phyloP scores from a whole-genome alignment of 2,797 vertebrate species.

The Todus mexicanus region DNA sequence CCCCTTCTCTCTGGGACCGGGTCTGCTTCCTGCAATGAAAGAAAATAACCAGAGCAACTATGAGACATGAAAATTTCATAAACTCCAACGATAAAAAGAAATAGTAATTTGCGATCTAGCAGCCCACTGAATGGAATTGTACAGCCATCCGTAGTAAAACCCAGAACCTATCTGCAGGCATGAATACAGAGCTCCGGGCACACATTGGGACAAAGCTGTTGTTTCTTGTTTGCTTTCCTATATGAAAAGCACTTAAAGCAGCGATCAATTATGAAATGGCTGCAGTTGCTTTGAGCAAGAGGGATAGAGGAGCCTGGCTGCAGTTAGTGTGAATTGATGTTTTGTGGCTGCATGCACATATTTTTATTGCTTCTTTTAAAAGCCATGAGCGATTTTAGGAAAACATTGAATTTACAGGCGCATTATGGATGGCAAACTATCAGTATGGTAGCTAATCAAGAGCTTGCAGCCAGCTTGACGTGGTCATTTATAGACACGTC shows the following conservation, averaged over 20 bases:
- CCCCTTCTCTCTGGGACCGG: not conserved
- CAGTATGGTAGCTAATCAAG: not conserved
- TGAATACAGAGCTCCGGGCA: not conserved
- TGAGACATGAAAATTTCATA: not conserved
- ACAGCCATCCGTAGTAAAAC: not conserved
- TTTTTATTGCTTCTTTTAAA: not conserved
- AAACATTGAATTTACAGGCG: not conserved
- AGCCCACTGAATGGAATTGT: not conserved
- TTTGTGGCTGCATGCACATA: not conserved
- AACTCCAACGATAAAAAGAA: not conserved
- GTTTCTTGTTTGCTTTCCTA: slow-evolving; percentile 2
- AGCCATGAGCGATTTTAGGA: not conserved
- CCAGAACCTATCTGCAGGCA: not conserved
- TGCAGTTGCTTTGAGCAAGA: not conserved
- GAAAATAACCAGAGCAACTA: not conserved
- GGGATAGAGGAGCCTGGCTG: not conserved
- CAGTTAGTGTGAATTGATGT: slow-evolving; percentile 27
- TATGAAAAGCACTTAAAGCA: slow-evolving; percentile 23
- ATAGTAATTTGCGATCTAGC: not conserved
- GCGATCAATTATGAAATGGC: not conserved
- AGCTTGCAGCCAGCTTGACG: not conserved
- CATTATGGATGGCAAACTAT: not conserved
- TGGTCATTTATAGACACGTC: not conserved
- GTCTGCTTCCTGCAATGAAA: not conserved
- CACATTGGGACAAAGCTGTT: not conserved